phyloP scores from a whole-genome alignment of 2,888 invertebrate species.

The Limnephilus marmoratus region DNA sequence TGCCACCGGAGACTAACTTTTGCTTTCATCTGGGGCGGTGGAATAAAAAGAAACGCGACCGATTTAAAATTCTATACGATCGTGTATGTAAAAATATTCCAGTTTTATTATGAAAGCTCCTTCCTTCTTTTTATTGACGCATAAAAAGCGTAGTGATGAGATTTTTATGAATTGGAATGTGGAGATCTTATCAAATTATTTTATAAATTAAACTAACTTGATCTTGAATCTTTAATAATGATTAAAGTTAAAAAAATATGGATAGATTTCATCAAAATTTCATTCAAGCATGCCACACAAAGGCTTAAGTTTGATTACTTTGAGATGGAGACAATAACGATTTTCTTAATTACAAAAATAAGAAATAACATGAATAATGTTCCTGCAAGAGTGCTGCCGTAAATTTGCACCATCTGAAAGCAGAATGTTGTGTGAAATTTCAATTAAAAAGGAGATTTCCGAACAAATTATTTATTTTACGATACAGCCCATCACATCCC shows the following conservation, averaged over 20 bases:
- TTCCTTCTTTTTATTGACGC: conserved; percentile 39
- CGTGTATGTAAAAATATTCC: conserved; percentile 33
- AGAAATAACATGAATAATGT: not conserved
- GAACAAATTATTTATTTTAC: conserved; percentile 16
- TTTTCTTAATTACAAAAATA: not conserved
- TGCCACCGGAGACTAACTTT: conserved; percentile 44
- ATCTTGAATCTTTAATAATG: not conserved
- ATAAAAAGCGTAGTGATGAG: conserved; percentile 34
- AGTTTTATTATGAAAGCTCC: conserved; percentile 40
- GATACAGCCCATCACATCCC: not conserved
- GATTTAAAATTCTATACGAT: conserved; percentile 52
- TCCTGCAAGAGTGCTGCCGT: not conserved
- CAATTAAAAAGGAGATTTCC: not conserved
- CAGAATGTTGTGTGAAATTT: conserved; percentile 41
- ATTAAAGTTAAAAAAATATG: not conserved
- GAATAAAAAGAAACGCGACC: conserved; percentile 48
- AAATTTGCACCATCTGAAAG: no score
- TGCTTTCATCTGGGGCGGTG: conserved; percentile 33
- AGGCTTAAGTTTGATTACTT: not conserved
- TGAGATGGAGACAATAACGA: not conserved
- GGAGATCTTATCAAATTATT: conserved; percentile 12
- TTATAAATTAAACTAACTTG: not conserved
- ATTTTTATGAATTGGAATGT: conserved; percentile 42
- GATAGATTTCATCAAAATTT: not conserved
- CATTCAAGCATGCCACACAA: not conserved